Evolutionary conservation across 2,888 invertebrate genomes (phyloP), one percentile per base, ranked within the genome.

Genomic region (Syrphus vitripennis): DNA sequence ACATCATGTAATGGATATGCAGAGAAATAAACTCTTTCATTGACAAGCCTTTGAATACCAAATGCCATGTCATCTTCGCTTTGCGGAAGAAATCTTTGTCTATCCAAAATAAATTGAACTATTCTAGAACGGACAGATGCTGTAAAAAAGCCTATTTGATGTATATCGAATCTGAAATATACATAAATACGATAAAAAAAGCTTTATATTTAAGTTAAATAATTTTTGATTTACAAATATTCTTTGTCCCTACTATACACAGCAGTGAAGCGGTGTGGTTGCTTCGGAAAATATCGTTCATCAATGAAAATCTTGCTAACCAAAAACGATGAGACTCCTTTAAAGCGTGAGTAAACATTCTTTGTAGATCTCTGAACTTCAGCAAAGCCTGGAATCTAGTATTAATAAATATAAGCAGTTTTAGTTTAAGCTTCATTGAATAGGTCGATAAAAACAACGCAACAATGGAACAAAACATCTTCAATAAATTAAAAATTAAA

Each of bases 1-100:
- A 97, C 97, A 93, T 98, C 98, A 90, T 98, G 98, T 50, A 98
- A 92, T 0, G 98, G 97, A 93, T 97, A 98, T 0, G 97, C 96
- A 1, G 97, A 97, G 70, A 94, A 94, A 90, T 97, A 98, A 5
- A 95, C 95, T 76, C 94, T 94, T 88, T 96, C 95, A 48, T 94
- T 94, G 63, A 97, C 94, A 67, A 98, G 93, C 88, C 97, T 94
- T 72, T 96, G 94, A 87, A 96, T 95, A 21, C 98, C 98, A 92
- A 97, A 97, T 14, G 96, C 96, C 93, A 96, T 96, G 90, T 96
- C 95, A 89, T 96, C 95, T 24, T 93, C 91, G 1, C 91, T 89
- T 63, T 94, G 93, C 19, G 94, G 93, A 0, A 95, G 95, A 92
- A 97, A 98, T 90, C 95, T 94, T 92, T 97, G 97, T 83, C 98